A percentile compares a stretch with the other conserved stretches of the same genome.
Conservation (phyloP, 1,140 invertebrate species). For the Bombus impatiens region DNA sequence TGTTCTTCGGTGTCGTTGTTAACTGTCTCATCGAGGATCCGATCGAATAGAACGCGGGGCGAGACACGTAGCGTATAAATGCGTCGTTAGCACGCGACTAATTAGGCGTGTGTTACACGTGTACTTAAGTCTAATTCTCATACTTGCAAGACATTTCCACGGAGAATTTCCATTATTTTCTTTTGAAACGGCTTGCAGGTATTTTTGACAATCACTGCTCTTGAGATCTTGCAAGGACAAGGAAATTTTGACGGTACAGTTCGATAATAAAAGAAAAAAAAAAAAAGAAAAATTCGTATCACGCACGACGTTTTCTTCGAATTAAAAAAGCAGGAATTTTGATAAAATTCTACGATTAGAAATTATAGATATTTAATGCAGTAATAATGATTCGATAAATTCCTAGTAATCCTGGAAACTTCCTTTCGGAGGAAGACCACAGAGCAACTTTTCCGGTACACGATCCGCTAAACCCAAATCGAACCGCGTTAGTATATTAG, state of each 20-base stretch:
- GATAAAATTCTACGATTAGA: background rate
- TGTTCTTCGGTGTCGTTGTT: conserved; percentile 4
- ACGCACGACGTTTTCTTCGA: background rate
- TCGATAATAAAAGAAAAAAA: background rate
- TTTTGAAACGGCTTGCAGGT: background rate
- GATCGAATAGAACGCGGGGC: conserved; percentile 49
- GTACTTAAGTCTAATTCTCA: background rate
- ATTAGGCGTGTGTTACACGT: conserved; percentile 17
- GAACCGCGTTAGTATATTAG: background rate
- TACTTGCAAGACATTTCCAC: background rate
- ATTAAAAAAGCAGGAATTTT: background rate
- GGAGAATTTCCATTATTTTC: background rate
- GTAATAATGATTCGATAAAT: background rate
- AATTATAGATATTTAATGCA: too few species aligned
- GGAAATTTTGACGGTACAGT: too few species aligned
- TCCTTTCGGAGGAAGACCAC: background rate
- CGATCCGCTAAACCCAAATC: background rate
- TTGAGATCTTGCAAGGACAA: background rate
- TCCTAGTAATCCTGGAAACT: background rate
- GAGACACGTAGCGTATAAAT: conserved; percentile 36
- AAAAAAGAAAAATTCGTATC: background rate
- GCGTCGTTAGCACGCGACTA: conserved; percentile 11
- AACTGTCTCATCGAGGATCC: background rate
- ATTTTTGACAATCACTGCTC: background rate
- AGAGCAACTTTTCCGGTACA: background rate